These are phyloP conservation scores for Strigamia crassipes DNA, from an alignment of 2,888 invertebrate species.

Conservation along the genomic window DNA sequence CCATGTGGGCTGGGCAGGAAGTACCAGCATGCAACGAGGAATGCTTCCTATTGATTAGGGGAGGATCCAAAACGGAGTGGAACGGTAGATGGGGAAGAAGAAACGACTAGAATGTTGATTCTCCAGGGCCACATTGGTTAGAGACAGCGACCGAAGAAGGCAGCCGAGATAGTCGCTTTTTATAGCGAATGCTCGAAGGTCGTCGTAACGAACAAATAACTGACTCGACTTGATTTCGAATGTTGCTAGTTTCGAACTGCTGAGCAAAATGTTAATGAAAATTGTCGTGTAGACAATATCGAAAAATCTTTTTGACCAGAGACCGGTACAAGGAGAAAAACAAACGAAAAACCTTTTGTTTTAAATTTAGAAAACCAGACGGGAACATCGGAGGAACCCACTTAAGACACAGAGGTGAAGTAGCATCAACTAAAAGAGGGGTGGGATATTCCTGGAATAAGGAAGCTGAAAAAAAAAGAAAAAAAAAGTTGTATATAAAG, in stretches of 20 bases:
- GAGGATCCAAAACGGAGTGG: slow-evolving; percentile 29
- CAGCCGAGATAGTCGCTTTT: slow-evolving; percentile 37
- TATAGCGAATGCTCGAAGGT: slow-evolving; percentile 30
- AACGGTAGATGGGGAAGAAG: neutral
- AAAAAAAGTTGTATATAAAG: neutral
- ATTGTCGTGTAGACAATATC: neutral
- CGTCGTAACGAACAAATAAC: slow-evolving; percentile 6
- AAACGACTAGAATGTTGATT: slow-evolving; percentile 30
- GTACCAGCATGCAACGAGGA: slow-evolving; percentile 35
- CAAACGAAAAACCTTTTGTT: slow-evolving; percentile 27
- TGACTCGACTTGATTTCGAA: slow-evolving; percentile 18
- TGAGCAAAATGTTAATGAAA: neutral
- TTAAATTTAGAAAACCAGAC: slow-evolving; percentile 39
- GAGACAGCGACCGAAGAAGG: slow-evolving; percentile 35
- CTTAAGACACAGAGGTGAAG: slow-evolving; percentile 29
- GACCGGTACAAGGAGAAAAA: neutral
- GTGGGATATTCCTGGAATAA: slow-evolving; percentile 31
- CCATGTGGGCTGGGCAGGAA: slow-evolving; percentile 41
- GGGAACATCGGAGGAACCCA: slow-evolving; percentile 35
- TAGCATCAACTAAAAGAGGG: slow-evolving; percentile 32
- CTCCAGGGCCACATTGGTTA: slow-evolving; percentile 33
- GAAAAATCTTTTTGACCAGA: no score
- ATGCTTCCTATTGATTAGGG: slow-evolving; percentile 42
- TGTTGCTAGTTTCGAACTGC: neutral
- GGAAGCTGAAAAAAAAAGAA: neutral